Conservation (phyloP, 1,140 invertebrate species). For the Drosophila ironensis region DNA sequence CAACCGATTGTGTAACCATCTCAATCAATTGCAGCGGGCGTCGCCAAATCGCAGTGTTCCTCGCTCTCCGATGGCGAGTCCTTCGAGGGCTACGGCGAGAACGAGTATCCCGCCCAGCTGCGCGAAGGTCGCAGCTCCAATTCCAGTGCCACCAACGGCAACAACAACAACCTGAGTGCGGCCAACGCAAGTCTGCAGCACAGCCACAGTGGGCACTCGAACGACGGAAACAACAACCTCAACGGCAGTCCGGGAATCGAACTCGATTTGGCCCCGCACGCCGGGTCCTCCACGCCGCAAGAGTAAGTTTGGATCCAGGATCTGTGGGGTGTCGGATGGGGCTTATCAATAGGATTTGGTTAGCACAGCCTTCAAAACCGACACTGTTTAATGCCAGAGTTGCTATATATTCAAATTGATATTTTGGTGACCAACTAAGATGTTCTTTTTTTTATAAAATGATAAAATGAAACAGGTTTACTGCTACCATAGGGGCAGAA, state of each 20-base stretch:
- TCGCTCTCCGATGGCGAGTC: conserved; percentile 86
- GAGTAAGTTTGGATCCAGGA: conserved; percentile 56
- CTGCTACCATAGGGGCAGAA: too few species aligned
- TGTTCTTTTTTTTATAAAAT: too few species aligned
- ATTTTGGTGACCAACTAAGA: too few species aligned
- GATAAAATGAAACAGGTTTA: too few species aligned
- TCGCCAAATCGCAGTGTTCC: conserved; percentile 84
- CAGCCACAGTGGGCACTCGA: conserved; percentile 60
- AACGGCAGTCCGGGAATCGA: conserved; percentile 72
- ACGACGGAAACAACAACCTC: conserved; percentile 71
- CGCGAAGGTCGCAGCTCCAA: conserved; percentile 23
- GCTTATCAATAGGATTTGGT: too few species aligned
- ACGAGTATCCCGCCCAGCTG: conserved; percentile 62
- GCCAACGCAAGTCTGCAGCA: conserved; percentile 40
- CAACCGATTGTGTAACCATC: neutral
- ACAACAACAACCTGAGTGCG: conserved; percentile 34
- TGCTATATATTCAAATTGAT: neutral
- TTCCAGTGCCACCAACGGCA: conserved; percentile 23
- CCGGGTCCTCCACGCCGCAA: conserved; percentile 63
- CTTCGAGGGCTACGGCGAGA: conserved; percentile 86
- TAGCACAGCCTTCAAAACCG: too few species aligned
- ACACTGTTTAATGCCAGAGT: too few species aligned
- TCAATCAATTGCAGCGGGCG: conserved; percentile 39
- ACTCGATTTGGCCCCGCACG: conserved; percentile 76
- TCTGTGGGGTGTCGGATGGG: too few species aligned